Percentiles rank a stretch among this genome's conserved stretches.
These are phyloP conservation scores for Bombus haemorrhoidalis DNA, from an alignment of 1,140 invertebrate genomes.

Conservation along the genomic window DNA sequence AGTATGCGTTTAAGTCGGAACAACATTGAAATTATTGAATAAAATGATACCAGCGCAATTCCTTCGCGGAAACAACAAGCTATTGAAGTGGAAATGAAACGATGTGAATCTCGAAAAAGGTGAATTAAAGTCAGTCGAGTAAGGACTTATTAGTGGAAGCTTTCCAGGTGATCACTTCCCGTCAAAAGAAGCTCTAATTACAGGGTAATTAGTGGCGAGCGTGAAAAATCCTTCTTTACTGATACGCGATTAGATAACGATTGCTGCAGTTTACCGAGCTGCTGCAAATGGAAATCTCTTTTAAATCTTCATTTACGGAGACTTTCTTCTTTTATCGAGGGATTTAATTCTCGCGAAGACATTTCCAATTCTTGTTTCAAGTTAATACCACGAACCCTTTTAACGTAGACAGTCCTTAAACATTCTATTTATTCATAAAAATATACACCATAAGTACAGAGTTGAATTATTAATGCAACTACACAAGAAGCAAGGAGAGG, in stretches of 20 bases:
- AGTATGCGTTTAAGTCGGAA: neutral
- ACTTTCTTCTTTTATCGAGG: slow-evolving; percentile 11
- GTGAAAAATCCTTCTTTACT: slow-evolving; percentile 4
- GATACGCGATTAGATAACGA: slow-evolving; percentile 45
- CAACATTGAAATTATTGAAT: neutral
- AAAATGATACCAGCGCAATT: neutral
- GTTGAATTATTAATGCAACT: no score
- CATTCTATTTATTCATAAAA: neutral
- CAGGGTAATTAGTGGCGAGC: slow-evolving; percentile 37
- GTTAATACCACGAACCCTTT: no score
- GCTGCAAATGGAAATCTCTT: slow-evolving; percentile 43
- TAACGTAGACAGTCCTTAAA: neutral
- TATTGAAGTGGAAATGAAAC: neutral
- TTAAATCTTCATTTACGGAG: slow-evolving; percentile 5
- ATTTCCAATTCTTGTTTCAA: neutral
- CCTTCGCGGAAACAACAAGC: neutral
- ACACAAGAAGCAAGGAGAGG: neutral
- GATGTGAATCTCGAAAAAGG: neutral
- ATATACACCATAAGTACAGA: neutral
- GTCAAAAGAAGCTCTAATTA: slow-evolving; percentile 47
- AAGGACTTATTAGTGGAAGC: slow-evolving; percentile 19
- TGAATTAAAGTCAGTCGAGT: neutral
- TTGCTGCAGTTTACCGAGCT: slow-evolving; percentile 39
- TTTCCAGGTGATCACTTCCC: slow-evolving; percentile 23
- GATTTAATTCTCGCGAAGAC: slow-evolving; percentile 8